Evolutionary conservation across 1,140 invertebrate genomes (phyloP).

Genomic region (Bombus vancouverensis): DNA sequence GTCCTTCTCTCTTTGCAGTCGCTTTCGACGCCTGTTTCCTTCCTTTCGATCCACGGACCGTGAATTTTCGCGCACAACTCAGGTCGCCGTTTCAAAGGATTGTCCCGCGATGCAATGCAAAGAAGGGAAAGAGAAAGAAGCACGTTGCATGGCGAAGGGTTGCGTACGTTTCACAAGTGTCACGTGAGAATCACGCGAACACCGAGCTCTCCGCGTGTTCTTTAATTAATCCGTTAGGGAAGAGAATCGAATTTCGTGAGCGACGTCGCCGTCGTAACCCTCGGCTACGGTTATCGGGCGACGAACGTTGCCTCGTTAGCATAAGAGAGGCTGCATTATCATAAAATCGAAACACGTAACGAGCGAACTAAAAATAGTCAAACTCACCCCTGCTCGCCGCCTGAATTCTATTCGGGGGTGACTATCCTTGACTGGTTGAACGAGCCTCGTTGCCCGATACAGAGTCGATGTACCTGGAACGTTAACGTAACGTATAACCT

Average conservation of each 20-base stretch:
- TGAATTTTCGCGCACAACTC: constrained; percentile 27
- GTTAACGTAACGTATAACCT: neutral
- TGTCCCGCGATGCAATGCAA: neutral
- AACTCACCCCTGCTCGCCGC: constrained; percentile 30
- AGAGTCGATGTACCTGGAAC: neutral
- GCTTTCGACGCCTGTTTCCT: constrained; percentile 9
- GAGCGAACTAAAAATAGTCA: constrained; percentile 29
- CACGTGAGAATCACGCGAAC: neutral
- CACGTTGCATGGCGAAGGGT: neutral
- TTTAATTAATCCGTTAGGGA: constrained; percentile 18
- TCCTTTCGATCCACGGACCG: constrained; percentile 24
- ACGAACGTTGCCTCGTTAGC: constrained; percentile 38
- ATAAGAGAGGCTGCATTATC: constrained; percentile 5
- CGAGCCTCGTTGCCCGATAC: neutral
- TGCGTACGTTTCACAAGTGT: neutral
- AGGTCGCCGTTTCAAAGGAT: constrained; percentile 9
- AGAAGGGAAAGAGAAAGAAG: neutral
- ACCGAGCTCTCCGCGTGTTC: no score
- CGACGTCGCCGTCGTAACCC: neutral
- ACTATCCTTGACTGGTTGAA: constrained; percentile 7
- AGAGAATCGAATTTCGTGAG: constrained; percentile 8
- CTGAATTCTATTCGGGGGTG: constrained; percentile 22
- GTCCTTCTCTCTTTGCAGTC: neutral
- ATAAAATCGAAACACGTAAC: constrained; percentile 46
- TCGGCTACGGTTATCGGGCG: constrained; percentile 13